Evolutionary conservation across 2,888 invertebrate species (phyloP).

Genomic region (Philaethria dido): DNA sequence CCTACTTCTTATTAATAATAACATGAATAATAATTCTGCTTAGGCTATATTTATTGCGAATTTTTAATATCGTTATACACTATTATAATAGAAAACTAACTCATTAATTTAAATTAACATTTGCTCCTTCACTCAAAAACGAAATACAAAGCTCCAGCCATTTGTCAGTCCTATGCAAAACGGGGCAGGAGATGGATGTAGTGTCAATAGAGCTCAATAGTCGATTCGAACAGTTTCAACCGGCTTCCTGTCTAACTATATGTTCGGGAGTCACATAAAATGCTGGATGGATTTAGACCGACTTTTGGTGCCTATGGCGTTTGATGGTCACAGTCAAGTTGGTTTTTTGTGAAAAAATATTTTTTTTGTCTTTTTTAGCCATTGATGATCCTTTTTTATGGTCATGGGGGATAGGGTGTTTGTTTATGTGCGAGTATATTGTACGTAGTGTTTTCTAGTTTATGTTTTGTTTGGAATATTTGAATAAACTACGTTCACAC

Average conservation of each 20-base stretch:
- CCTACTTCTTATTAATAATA: too few species aligned
- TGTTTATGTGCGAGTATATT: constrained; percentile 12
- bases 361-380: background rate
- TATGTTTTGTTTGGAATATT: background rate
- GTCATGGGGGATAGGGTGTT: background rate
- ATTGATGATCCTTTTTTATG: constrained; percentile 19
- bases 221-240: constrained; percentile 25
- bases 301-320: constrained; percentile 9
- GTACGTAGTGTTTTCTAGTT: constrained; percentile 1
- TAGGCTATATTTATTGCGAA: too few species aligned
- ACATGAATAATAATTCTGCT: too few species aligned
- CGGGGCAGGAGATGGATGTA: constrained; percentile 29
- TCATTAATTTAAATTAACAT: constrained; percentile 15
- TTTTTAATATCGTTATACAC: too few species aligned
- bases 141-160: constrained; percentile 20
- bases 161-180: constrained; percentile 29
- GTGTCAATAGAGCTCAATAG: constrained; percentile 26
- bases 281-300: constrained; percentile 3
- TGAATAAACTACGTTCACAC: background rate
- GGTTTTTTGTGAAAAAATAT: background rate
- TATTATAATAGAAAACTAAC: background rate
- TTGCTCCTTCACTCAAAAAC: constrained; percentile 19
- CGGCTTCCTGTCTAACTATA: constrained; percentile 14
- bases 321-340: background rate
- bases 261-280: constrained; percentile 10